Evolutionary conservation across 2,888 invertebrate genomes (phyloP).

Genomic region (Brenthis ino): DNA sequence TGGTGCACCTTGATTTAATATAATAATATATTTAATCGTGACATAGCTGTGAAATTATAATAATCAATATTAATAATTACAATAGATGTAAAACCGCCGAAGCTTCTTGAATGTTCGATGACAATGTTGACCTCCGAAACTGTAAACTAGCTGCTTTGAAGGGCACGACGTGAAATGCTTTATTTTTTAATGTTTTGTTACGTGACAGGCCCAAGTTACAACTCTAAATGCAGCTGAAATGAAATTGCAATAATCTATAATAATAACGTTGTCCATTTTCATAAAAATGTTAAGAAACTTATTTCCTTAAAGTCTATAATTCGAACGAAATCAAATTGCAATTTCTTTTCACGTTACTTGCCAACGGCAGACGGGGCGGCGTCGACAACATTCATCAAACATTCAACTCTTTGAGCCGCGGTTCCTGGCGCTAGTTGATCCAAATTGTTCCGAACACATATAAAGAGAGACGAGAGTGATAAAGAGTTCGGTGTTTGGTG

Average conservation of each 20-base stretch:
- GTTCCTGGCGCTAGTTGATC: slow-evolving; percentile 63
- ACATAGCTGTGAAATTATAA: slow-evolving; percentile 33
- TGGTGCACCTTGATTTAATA: slow-evolving; percentile 55
- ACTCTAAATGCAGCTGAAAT: slow-evolving; percentile 24
- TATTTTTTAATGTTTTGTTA: slow-evolving; percentile 23
- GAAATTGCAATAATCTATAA: slow-evolving; percentile 30
- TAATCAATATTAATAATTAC: slow-evolving; percentile 30
- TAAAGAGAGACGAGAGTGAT: slow-evolving; percentile 46
- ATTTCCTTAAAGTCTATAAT: too few species aligned
- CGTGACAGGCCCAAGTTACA: slow-evolving; percentile 32
- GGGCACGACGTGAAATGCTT: slow-evolving; percentile 31
- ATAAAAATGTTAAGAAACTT: too few species aligned
- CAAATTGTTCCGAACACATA: slow-evolving; percentile 56
- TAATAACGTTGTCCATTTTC: too few species aligned
- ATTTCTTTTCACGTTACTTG: slow-evolving; percentile 28
- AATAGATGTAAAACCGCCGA: slow-evolving; percentile 34
- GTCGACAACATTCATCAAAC: slow-evolving; percentile 81
- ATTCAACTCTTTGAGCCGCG: slow-evolving; percentile 80
- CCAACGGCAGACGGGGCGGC: slow-evolving; percentile 35
- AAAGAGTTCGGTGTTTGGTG: slow-evolving; percentile 84
- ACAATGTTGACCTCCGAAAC: slow-evolving; percentile 68
- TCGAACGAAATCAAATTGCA: slow-evolving; percentile 26
- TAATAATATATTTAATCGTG: slow-evolving; percentile 36
- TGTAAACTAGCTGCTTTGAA: slow-evolving; percentile 32
- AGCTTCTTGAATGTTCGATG: slow-evolving; percentile 78